phyloP scores from a whole-genome alignment of 2,797 vertebrate genomes.

The Myotis vivesi region DNA sequence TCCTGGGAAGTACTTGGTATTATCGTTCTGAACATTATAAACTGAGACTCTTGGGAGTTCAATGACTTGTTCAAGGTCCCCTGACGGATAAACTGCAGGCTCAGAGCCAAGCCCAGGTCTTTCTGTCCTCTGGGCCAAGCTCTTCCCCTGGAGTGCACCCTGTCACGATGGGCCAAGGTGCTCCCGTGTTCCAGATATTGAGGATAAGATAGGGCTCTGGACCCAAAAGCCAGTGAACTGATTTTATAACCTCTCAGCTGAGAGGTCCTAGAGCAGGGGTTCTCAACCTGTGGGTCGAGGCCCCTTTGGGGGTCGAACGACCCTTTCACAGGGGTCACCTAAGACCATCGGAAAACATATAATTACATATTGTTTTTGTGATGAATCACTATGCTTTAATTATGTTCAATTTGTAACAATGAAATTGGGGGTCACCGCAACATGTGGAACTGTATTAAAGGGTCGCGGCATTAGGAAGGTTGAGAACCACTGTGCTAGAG shows the following conservation, averaged over 20 bases:
- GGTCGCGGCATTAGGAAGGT: no score
- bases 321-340: no score
- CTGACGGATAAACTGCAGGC: not conserved
- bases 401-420: no score
- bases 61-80: not conserved
- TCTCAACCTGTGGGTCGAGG: no score
- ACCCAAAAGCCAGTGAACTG: not conserved
- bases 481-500: not conserved
- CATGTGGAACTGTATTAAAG: no score
- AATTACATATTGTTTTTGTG: no score
- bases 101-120: not conserved
- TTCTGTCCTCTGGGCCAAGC: not conserved
- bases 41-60: not conserved
- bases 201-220: not conserved
- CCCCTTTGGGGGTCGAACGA: no score
- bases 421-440: no score
- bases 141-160: not conserved
- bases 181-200: not conserved
- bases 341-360: no score
- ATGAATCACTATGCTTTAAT: no score
- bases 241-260: not conserved
- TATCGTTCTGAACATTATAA: slow-evolving; percentile 6
- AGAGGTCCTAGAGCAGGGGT: not conserved
- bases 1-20: not conserved
- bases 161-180: no score